A percentile compares a stretch with the other conserved stretches of the same genome.
Conservation (phyloP, 2,113 vertebrate genomes). For the Phodopus roborovskii region DNA sequence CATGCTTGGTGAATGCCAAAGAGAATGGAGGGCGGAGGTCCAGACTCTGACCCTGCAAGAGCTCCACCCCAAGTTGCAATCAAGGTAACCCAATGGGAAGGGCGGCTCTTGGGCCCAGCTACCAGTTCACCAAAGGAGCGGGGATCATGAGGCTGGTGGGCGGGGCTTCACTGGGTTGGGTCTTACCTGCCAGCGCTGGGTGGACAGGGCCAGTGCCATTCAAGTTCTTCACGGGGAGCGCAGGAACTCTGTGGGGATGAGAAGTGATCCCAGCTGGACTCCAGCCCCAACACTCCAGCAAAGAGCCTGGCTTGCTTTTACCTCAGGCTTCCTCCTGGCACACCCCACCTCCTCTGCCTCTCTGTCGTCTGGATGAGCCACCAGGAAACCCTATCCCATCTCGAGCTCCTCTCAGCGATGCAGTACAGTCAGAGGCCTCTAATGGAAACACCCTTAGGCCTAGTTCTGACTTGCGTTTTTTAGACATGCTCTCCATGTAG, state of each 20-base stretch:
- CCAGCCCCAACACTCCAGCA: neutral
- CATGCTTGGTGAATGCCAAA: too few relatives aligned
- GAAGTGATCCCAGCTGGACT: constrained; percentile 25
- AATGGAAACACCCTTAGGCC: too few relatives aligned
- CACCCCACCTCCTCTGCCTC: neutral
- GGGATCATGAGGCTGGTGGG: rapidly evolving
- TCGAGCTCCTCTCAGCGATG: neutral
- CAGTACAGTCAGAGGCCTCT: neutral
- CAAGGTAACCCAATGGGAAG: neutral
- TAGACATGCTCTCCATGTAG: neutral
- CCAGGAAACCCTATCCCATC: neutral
- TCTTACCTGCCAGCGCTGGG: constrained; percentile 95
- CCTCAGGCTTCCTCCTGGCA: neutral
- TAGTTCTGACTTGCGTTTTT: neutral
- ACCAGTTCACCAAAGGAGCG: neutral
- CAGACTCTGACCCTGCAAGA: neutral
- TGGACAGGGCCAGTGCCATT: constrained; percentile 95
- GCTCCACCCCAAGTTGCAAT: too few relatives aligned
- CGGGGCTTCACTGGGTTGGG: neutral
- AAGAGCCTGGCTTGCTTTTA: neutral
- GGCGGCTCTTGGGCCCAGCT: neutral
- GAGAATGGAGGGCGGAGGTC: neutral
- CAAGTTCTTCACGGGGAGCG: constrained; percentile 97
- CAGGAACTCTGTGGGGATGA: constrained; percentile 90
- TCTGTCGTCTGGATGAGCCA: neutral